Conservation (phyloP, 2,888 invertebrate genomes). For the Hirtodrosophila cameraria region DNA sequence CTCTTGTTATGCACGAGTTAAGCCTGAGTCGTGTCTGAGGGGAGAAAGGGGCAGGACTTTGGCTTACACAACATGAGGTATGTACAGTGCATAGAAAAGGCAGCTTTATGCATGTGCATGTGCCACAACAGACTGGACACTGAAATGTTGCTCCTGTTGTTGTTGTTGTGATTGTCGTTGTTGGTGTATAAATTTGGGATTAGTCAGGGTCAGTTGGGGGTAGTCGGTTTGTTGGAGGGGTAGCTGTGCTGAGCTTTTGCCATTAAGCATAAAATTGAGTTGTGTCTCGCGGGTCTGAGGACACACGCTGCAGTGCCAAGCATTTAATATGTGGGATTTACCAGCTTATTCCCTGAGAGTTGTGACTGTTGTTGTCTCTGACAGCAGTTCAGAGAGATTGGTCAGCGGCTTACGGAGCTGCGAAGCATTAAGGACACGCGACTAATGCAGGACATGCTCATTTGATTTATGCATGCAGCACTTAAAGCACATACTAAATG, state of each 20-base stretch:
- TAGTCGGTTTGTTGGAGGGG: not conserved
- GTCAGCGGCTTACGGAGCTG: constrained; percentile 26
- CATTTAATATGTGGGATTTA: constrained; percentile 68
- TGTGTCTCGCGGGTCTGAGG: constrained; percentile 22
- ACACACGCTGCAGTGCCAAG: constrained; percentile 26
- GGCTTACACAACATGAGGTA: constrained; percentile 33
- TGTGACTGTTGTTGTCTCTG: constrained; percentile 23
- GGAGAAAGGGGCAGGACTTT: constrained; percentile 3
- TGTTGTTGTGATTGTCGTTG: constrained; percentile 16
- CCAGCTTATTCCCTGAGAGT: constrained; percentile 40
- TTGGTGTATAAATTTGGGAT: constrained; percentile 49
- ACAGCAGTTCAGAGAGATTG: constrained; percentile 24
- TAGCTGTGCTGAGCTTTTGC: constrained; percentile 5
- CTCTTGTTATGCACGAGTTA: constrained; percentile 52
- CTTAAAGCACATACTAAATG: not conserved
- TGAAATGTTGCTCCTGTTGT: not conserved
- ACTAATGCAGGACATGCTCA: constrained; percentile 30
- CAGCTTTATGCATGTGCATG: constrained; percentile 27
- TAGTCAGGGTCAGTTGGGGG: constrained; percentile 27
- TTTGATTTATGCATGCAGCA: constrained; percentile 29
- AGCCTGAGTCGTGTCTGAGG: not conserved
- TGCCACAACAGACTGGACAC: constrained; percentile 24
- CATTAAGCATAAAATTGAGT: constrained; percentile 65
- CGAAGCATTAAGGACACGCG: constrained; percentile 23
- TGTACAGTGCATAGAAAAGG: constrained; percentile 22